These are phyloP conservation scores for Tenrec ecaudatus DNA, from an alignment of 2,113 vertebrate species.

Conservation along the genomic window DNA sequence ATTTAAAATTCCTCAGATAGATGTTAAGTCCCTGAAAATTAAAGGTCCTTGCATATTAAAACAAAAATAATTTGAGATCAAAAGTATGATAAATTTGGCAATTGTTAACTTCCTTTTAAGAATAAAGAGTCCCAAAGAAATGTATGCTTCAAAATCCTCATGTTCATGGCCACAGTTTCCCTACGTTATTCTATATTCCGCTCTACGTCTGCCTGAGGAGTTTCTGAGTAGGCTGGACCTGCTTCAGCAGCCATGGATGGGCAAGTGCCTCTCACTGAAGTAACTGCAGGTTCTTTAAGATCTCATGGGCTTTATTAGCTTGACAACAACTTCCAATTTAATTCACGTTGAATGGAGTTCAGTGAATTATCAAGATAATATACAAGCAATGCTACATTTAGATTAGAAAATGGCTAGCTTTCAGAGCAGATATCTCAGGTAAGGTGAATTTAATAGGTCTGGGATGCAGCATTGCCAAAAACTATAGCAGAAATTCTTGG, in stretches of 20 bases:
- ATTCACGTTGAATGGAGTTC: not conserved
- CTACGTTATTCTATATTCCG: not conserved
- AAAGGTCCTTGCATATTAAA: conserved; percentile 23
- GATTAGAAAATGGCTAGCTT: not conserved
- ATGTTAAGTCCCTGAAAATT: not conserved
- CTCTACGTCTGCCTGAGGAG: not conserved
- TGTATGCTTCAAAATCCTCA: not conserved
- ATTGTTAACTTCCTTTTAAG: not conserved
- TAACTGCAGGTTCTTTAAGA: not conserved
- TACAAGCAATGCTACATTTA: not conserved
- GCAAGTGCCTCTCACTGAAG: not conserved
- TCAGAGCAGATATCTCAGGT: not conserved
- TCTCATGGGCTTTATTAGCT: not conserved
- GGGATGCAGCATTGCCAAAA: not conserved
- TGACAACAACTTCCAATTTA: not conserved
- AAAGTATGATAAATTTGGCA: not conserved
- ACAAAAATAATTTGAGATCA: conserved; percentile 38
- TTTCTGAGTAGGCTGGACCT: not conserved
- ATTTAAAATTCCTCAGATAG: not conserved
- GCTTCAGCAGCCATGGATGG: not conserved
- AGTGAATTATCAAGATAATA: not conserved
- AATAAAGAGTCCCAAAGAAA: conserved; percentile 4
- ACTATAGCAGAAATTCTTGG: not conserved
- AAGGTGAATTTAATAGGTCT: not conserved
- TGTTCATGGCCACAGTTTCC: not conserved